Evolutionary conservation across 2,113 vertebrate genomes (phyloP).

Genomic region (Triplophysa rosa): DNA sequence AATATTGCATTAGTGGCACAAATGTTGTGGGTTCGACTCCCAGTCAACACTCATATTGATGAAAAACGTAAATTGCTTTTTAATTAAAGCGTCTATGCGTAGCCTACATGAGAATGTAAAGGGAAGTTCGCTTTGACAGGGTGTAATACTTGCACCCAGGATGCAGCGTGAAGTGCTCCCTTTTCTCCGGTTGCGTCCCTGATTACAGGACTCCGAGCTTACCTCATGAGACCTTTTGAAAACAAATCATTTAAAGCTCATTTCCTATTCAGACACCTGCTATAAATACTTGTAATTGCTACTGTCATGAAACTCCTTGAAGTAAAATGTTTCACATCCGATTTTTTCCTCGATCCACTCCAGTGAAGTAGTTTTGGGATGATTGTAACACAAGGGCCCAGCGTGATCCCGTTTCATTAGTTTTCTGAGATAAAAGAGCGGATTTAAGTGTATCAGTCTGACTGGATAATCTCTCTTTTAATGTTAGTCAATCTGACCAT

Average conservation of each 20-base stretch:
- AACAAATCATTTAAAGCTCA: slow-evolving; percentile 63
- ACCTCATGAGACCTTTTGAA: slow-evolving; percentile 57
- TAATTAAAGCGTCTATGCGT: too few relatives aligned
- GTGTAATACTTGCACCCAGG: slow-evolving; percentile 42
- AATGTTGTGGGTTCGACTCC: too few relatives aligned
- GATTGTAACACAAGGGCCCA: background rate
- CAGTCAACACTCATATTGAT: too few relatives aligned
- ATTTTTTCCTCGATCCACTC: background rate
- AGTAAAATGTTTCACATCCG: slow-evolving; percentile 23
- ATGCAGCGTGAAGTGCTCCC: slow-evolving; percentile 31
- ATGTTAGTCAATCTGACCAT: slow-evolving; percentile 14
- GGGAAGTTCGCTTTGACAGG: slow-evolving; percentile 24
- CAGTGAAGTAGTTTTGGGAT: background rate
- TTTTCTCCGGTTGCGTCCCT: slow-evolving; percentile 48
- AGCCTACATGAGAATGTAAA: too few relatives aligned
- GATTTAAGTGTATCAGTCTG: background rate
- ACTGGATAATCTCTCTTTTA: slow-evolving; percentile 28
- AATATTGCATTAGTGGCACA: too few relatives aligned
- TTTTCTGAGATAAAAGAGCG: background rate
- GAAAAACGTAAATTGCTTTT: too few relatives aligned
- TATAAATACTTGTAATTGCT: slow-evolving; percentile 70
- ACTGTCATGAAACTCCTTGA: slow-evolving; percentile 55
- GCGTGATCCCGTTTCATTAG: background rate
- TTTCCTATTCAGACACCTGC: slow-evolving; percentile 62
- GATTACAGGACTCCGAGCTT: slow-evolving; percentile 30